These are phyloP conservation scores for Neocrepidodera transversa DNA, from an alignment of 2,888 invertebrate genomes.

Conservation along the genomic window DNA sequence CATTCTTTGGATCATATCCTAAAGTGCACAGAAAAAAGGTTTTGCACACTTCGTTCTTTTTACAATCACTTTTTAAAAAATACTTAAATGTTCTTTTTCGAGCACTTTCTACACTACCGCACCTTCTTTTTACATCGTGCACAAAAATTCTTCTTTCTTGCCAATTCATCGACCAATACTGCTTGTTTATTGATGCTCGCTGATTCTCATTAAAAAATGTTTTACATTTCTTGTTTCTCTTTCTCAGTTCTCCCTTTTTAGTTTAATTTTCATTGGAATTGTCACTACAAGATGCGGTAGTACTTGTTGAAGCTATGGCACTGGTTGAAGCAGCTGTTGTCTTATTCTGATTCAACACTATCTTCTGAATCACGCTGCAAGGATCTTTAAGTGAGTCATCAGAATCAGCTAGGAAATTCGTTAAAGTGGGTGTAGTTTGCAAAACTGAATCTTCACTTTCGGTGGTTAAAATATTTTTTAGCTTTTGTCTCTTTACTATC, in stretches of 20 bases:
- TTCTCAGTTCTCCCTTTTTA: neutral
- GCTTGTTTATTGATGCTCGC: too few species aligned
- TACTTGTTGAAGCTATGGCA: neutral
- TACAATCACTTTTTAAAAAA: slow-evolving; percentile 5
- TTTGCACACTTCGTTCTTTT: slow-evolving; percentile 14
- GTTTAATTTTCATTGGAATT: neutral
- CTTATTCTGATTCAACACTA: neutral
- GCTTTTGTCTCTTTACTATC: too few species aligned
- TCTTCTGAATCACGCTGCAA: neutral
- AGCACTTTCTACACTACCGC: neutral
- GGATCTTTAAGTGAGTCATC: too few species aligned
- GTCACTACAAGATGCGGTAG: too few species aligned
- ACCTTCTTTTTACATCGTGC: neutral
- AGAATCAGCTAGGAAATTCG: too few species aligned
- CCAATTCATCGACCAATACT: too few species aligned
- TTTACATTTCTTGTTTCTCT: too few species aligned
- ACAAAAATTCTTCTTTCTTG: slow-evolving; percentile 13
- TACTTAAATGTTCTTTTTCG: slow-evolving; percentile 16
- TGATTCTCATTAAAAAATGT: too few species aligned
- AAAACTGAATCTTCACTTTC: too few species aligned
- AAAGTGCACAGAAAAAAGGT: slow-evolving; percentile 17
- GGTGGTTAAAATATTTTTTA: too few species aligned
- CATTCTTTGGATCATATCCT: slow-evolving; percentile 9
- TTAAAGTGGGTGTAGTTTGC: too few species aligned
- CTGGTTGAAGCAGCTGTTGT: neutral